A percentile compares a stretch with the other conserved stretches of the same genome.
phyloP scores from a whole-genome alignment of 2,113 vertebrate genomes.

The Corydoras maculifer region DNA sequence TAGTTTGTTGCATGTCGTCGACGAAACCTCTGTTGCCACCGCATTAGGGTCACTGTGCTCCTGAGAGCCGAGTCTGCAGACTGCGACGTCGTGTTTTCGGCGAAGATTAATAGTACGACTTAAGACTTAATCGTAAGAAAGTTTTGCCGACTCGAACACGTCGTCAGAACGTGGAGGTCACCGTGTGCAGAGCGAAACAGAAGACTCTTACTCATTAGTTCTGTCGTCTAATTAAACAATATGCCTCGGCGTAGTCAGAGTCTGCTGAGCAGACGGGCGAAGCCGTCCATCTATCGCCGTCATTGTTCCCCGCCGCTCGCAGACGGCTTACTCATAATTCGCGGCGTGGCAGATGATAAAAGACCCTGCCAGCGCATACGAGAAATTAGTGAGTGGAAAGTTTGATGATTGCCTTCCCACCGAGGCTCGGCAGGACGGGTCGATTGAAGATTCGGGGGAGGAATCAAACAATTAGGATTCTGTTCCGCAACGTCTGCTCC shows the following conservation, averaged over 20 bases:
- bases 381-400: constrained; percentile 28
- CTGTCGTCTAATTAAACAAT: constrained; percentile 20
- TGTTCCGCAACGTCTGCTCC: constrained; percentile 18
- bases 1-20: too few relatives aligned
- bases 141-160: too few relatives aligned
- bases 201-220: constrained; percentile 29
- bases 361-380: constrained; percentile 9
- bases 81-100: too few relatives aligned
- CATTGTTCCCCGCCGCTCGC: constrained; percentile 23
- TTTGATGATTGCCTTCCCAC: constrained; percentile 14
- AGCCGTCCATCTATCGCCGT: constrained; percentile 3
- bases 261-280: constrained; percentile 33
- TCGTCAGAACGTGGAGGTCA: too few relatives aligned
- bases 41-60: too few relatives aligned
- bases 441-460: constrained; percentile 7
- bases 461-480: constrained; percentile 26
- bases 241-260: constrained; percentile 32
- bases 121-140: too few relatives aligned
- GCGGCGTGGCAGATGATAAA: constrained; percentile 18
- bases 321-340: constrained; percentile 41
- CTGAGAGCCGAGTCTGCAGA: too few relatives aligned
- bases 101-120: too few relatives aligned
- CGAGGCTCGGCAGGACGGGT: constrained; percentile 2
- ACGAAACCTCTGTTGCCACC: too few relatives aligned
- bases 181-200: not conserved